phyloP scores from a whole-genome alignment of 2,888 invertebrate genomes.

The Drosophila nr. perissopoda region DNA sequence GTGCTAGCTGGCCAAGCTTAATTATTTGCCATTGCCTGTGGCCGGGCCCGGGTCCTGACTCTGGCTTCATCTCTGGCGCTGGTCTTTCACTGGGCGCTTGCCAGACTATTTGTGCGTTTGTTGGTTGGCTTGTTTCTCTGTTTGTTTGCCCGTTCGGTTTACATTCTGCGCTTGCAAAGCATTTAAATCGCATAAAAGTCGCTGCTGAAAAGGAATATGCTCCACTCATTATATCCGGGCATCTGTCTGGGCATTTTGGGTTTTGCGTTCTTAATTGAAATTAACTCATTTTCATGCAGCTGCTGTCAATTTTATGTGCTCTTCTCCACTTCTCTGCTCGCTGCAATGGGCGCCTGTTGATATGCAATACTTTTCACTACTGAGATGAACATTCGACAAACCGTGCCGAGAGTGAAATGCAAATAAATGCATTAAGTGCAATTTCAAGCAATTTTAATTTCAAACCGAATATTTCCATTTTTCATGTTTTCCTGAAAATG shows the following conservation, averaged over 20 bases:
- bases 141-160: constrained; percentile 42
- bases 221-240: constrained; percentile 31
- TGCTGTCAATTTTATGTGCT: constrained; percentile 3
- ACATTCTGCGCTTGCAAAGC: constrained; percentile 60
- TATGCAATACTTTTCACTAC: constrained; percentile 30
- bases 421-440: not conserved
- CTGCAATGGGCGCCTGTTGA: constrained; percentile 28
- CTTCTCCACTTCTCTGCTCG: not conserved
- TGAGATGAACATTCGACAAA: not conserved
- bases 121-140: constrained; percentile 15
- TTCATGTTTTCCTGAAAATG: not conserved
- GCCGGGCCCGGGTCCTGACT: constrained; percentile 25
- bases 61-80: not conserved
- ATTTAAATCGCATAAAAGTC: constrained; percentile 64
- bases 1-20: constrained; percentile 69
- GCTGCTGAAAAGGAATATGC: constrained; percentile 26
- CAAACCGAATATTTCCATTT: not conserved
- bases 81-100: constrained; percentile 20
- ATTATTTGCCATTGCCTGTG: constrained; percentile 70
- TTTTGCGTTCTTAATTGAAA: constrained; percentile 57
- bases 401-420: not conserved
- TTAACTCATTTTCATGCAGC: constrained; percentile 49
- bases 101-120: constrained; percentile 25
- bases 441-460: not conserved
- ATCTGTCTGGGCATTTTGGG: constrained; percentile 10